Conservation (phyloP, 2,888 invertebrate genomes). For the Trissoscelio sp. region DNA sequence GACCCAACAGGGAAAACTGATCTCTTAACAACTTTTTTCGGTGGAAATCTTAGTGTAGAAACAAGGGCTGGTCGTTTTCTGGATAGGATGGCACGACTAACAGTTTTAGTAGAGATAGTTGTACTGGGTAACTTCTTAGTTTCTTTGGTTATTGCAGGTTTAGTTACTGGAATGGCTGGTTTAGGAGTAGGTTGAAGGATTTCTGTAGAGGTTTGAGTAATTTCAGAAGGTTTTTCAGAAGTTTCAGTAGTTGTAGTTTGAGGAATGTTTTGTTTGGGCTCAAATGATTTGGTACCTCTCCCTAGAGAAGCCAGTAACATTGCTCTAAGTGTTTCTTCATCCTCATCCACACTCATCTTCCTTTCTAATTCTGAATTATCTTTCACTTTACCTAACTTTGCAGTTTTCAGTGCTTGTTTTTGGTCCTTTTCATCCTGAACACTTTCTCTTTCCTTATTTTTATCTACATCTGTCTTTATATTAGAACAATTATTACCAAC, state of each 20-base stretch:
- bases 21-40: slow-evolving; percentile 74
- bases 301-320: slow-evolving; percentile 79
- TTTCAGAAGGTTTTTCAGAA: no score
- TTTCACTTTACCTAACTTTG: no score
- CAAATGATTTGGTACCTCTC: slow-evolving; percentile 72
- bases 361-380: slow-evolving; percentile 48
- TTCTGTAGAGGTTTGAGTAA: no score
- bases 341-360: slow-evolving; percentile 80
- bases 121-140: neutral
- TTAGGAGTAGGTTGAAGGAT: no score
- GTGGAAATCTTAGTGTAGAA: neutral
- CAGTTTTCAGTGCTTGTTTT: no score
- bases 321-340: slow-evolving; percentile 79
- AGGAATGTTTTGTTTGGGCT: slow-evolving; percentile 2
- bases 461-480: no score
- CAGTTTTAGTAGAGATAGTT: neutral
- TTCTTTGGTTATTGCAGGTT: neutral
- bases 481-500: no score
- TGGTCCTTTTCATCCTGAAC: no score
- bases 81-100: neutral
- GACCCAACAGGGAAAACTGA: slow-evolving; percentile 71
- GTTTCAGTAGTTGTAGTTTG: neutral
- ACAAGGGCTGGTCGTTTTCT: slow-evolving; percentile 24
- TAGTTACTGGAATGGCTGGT: neutral
- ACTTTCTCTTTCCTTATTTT: no score